phyloP scores from a whole-genome alignment of 2,888 invertebrate species.

The Papilio demoleus region DNA sequence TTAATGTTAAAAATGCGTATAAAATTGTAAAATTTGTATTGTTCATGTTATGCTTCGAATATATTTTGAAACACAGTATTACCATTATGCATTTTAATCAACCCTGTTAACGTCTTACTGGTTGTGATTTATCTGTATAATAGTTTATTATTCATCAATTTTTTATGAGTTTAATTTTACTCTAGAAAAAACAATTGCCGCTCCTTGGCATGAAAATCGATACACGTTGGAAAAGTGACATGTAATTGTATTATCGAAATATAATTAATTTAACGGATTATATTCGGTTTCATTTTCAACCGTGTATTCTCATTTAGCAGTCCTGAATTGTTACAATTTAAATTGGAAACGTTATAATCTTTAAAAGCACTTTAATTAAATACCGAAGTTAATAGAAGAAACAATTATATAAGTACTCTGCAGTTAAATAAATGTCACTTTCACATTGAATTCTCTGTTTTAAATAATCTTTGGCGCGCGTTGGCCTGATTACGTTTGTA shows the following conservation, averaged over 20 bases:
- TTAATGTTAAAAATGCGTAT: no score
- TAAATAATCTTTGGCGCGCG: constrained; percentile 26
- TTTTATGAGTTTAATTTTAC: no score
- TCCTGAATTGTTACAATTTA: not conserved
- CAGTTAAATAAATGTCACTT: not conserved
- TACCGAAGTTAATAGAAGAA: not conserved
- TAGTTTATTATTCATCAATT: no score
- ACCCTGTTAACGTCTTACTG: no score
- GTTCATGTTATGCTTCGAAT: no score
- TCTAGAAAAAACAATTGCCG: no score
- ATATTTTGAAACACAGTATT: no score
- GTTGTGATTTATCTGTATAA: no score
- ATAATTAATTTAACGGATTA: constrained; percentile 10
- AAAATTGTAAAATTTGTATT: no score
- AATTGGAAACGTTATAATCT: constrained; percentile 2
- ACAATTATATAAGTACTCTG: not conserved
- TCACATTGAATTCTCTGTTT: constrained; percentile 21
- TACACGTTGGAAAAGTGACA: not conserved
- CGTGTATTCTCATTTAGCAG: not conserved
- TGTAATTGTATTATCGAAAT: not conserved
- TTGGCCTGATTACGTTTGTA: constrained; percentile 26
- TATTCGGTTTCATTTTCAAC: not conserved
- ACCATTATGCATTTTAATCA: no score
- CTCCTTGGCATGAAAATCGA: no score
- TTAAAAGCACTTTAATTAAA: constrained; percentile 4